phyloP scores from a whole-genome alignment of 2,113 vertebrate species.

The Emydura subglobosa region DNA sequence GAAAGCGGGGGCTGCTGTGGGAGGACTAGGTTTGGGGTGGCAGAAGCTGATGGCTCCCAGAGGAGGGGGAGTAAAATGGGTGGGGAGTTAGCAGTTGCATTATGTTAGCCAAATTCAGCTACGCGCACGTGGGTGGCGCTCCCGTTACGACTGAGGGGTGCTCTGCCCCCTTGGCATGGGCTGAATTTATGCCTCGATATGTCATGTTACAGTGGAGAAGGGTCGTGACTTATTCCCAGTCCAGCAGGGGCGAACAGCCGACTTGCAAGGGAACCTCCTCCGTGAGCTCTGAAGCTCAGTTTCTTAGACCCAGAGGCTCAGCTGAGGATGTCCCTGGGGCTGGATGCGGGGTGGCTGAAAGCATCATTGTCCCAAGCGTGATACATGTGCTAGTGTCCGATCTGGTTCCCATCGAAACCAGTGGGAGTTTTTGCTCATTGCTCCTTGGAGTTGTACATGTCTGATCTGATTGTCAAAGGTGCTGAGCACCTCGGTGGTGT shows the following conservation, averaged over 20 bases:
- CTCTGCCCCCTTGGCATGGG: neutral
- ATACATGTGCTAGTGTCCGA: neutral
- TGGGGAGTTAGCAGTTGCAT: too few relatives aligned
- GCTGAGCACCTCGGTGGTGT: neutral
- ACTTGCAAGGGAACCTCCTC: neutral
- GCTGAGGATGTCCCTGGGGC: neutral
- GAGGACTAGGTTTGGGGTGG: neutral
- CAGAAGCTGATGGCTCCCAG: neutral
- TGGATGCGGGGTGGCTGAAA: neutral
- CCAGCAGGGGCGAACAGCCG: neutral
- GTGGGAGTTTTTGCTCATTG: neutral
- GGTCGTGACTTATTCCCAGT: neutral
- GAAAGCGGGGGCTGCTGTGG: neutral
- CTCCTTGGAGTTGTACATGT: neutral
- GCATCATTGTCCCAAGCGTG: neutral
- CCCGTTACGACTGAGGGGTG: neutral
- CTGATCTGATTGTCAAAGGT: neutral
- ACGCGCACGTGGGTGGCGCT: neutral
- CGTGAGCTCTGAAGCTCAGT: too few relatives aligned
- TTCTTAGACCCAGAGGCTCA: neutral
- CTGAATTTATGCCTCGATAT: neutral
- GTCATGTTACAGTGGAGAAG: neutral
- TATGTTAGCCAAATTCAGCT: neutral
- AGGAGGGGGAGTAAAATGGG: neutral
- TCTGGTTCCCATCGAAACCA: neutral